phyloP scores from a whole-genome alignment of 2,797 vertebrate genomes.

The Eupleurogrammus muticus region DNA sequence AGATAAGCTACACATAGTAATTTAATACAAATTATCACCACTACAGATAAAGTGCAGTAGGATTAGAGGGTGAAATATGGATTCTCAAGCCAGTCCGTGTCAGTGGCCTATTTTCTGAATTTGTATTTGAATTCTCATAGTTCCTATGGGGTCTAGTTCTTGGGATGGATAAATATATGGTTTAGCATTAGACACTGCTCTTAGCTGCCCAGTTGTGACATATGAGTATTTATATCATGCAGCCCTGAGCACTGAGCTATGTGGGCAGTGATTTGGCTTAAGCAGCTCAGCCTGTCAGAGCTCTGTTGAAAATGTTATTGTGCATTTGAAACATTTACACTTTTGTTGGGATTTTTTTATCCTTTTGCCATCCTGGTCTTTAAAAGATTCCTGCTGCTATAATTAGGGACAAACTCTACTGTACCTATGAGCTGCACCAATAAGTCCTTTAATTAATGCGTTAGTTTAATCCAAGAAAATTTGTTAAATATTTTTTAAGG shows the following conservation, averaged over 20 bases:
- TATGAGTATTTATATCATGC: neutral
- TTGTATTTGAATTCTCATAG: no score
- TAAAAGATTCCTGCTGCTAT: neutral
- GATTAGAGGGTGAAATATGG: no score
- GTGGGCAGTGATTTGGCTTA: slow-evolving; percentile 6
- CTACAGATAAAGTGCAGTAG: no score
- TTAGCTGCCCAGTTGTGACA: neutral
- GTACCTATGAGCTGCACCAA: neutral
- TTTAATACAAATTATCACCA: no score
- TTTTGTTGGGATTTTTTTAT: neutral
- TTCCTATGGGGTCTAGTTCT: no score
- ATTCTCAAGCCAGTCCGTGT: no score
- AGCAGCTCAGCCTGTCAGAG: slow-evolving; percentile 19
- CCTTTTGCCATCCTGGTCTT: neutral
- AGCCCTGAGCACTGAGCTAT: slow-evolving; percentile 27
- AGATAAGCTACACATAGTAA: no score
- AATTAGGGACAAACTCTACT: neutral
- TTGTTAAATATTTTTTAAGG: neutral
- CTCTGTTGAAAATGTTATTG: slow-evolving; percentile 12
- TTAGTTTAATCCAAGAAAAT: no score
- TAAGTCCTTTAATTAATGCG: neutral
- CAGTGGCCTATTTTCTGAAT: no score
- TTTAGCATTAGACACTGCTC: no score
- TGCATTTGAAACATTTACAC: slow-evolving; percentile 36
- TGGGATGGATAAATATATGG: no score